Percentiles rank a stretch among this genome's conserved stretches.
Conservation (phyloP, 2,888 invertebrate species). For the Cerastoderma edule region DNA sequence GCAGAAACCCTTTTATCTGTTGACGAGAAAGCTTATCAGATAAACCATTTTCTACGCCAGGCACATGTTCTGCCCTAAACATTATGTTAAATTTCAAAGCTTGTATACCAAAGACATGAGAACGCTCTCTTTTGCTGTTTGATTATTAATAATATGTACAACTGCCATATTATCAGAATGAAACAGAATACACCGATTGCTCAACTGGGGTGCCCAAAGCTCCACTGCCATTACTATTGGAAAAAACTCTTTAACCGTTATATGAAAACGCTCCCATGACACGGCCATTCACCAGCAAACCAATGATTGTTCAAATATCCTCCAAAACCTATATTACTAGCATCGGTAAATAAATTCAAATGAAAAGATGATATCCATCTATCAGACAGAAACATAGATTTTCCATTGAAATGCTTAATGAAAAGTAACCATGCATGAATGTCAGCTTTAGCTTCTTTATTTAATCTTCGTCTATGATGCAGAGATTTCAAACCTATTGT, state of each 20-base stretch:
- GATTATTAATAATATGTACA: no score
- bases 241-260: conserved; percentile 46
- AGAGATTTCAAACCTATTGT: conserved; percentile 35
- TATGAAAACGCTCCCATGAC: conserved; percentile 4
- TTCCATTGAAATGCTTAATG: conserved; percentile 40
- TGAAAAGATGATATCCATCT: conserved; percentile 17
- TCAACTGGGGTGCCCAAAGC: conserved; percentile 27
- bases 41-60: conserved; percentile 39
- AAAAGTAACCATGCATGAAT: conserved; percentile 33
- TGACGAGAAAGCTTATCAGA: conserved; percentile 49
- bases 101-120: no score
- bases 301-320: conserved; percentile 8
- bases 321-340: conserved; percentile 20
- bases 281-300: conserved; percentile 28
- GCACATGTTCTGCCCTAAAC: conserved; percentile 32
- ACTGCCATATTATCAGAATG: no score
- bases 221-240: conserved; percentile 54
- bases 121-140: no score
- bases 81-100: conserved; percentile 40
- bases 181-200: no score
- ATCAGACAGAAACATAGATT: conserved; percentile 16
- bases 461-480: conserved; percentile 30
- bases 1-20: conserved; percentile 43
- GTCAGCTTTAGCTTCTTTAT: conserved; percentile 22
- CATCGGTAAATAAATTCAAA: conserved; percentile 42